Conservation (phyloP, 2,888 invertebrate genomes). For the Himalopsyche tibetana region DNA sequence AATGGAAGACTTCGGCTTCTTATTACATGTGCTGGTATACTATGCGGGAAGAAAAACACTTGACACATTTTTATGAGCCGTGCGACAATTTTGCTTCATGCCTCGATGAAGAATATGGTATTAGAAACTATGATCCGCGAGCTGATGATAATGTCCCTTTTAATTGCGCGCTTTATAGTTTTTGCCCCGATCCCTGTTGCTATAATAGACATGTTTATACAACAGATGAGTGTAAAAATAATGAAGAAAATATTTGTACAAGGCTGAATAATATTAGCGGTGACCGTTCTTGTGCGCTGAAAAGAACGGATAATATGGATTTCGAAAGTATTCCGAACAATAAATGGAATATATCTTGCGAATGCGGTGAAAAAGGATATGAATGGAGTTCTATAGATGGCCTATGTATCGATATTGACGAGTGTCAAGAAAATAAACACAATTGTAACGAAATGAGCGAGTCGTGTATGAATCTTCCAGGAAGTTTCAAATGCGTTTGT, state of each 20-base stretch:
- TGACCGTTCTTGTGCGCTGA: constrained; percentile 69
- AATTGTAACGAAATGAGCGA: constrained; percentile 72
- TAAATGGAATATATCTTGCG: constrained; percentile 80
- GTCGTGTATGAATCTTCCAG: constrained; percentile 78
- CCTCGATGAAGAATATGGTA: constrained; percentile 71
- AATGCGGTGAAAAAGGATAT: constrained; percentile 75
- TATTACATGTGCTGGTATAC: constrained; percentile 84
- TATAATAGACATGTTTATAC: constrained; percentile 73
- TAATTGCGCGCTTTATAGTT: constrained; percentile 80
- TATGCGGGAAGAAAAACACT: constrained; percentile 75
- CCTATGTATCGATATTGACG: constrained; percentile 81
- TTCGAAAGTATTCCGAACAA: constrained; percentile 75
- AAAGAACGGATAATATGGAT: constrained; percentile 72
- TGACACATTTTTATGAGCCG: constrained; percentile 76
- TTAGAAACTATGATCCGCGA: constrained; percentile 76
- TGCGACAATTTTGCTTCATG: constrained; percentile 82
- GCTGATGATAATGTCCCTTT: constrained; percentile 77
- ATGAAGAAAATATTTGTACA: constrained; percentile 76
- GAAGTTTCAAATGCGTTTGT: constrained; percentile 75
- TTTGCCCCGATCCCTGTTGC: constrained; percentile 83
- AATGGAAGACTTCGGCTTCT: constrained; percentile 80
- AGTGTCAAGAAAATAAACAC: constrained; percentile 73
- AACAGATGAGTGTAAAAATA: constrained; percentile 72
- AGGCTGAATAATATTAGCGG: constrained; percentile 68
- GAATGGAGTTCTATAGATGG: constrained; percentile 79